phyloP scores from a whole-genome alignment of 1,140 invertebrate genomes.

The Samia ricini region DNA sequence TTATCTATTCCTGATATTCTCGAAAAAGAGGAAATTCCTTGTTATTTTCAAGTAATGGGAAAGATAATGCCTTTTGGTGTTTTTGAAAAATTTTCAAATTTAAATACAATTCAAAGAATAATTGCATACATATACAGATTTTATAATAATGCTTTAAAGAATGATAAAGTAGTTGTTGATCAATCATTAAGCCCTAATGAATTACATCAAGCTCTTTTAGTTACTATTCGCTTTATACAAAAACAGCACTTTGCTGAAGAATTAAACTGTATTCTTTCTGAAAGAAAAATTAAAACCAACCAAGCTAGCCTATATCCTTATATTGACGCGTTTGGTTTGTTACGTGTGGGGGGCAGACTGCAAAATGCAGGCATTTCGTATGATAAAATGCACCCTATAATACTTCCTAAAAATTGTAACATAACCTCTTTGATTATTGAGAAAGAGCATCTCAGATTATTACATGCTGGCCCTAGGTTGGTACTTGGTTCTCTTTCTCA shows the following conservation, averaged over 20 bases:
- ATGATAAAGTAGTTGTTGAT: not conserved
- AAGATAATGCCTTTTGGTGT: not conserved
- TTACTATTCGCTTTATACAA: not conserved
- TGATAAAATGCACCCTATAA: conserved; percentile 36
- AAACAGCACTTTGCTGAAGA: not conserved
- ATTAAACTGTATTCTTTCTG: not conserved
- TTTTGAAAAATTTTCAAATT: not conserved
- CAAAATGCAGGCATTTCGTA: conserved; percentile 25
- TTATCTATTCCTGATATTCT: not conserved
- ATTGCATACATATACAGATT: not conserved
- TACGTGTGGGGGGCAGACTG: conserved; percentile 40
- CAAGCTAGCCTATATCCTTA: conserved; percentile 26
- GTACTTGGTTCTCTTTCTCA: conserved; percentile 25
- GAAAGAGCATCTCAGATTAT: conserved; percentile 21
- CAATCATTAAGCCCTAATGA: not conserved
- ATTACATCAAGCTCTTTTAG: not conserved
- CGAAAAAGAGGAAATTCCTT: not conserved
- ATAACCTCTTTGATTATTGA: conserved; percentile 31
- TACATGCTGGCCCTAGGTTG: conserved; percentile 33
- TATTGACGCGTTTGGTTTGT: conserved; percentile 25
- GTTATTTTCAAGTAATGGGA: not conserved
- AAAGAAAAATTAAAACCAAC: not conserved
- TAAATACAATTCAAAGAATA: not conserved
- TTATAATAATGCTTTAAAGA: not conserved
- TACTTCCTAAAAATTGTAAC: conserved; percentile 31